phyloP scores from a whole-genome alignment of 2,113 vertebrate species.

The Anoura caudifer region DNA sequence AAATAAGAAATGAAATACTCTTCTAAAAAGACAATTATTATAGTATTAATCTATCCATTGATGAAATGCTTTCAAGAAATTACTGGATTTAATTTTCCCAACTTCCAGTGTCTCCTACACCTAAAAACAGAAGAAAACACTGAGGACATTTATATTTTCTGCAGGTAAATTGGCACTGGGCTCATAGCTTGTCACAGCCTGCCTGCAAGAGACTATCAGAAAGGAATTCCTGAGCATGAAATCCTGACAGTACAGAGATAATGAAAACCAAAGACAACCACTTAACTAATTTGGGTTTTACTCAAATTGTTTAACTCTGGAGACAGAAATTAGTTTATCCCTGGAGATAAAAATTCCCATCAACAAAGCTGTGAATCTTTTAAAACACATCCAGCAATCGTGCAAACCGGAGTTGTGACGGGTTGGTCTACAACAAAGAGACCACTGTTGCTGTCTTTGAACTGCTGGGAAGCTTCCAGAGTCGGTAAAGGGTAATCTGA shows the following conservation, averaged over 20 bases:
- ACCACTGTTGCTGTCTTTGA: constrained; percentile 11
- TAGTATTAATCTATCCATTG: not conserved
- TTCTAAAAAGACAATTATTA: not conserved
- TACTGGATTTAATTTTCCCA: not conserved
- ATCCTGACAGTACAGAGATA: not conserved
- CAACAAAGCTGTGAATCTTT: not conserved
- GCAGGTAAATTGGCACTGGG: not conserved
- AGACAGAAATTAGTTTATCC: not conserved
- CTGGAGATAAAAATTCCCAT: not conserved
- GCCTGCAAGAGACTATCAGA: not conserved
- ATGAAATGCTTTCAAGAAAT: constrained; percentile 21
- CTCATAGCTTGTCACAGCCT: not conserved
- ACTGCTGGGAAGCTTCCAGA: not conserved
- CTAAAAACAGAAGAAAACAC: not conserved
- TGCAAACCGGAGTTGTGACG: not conserved
- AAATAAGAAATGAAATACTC: not conserved
- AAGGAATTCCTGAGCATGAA: constrained; percentile 13
- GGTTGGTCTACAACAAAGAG: not conserved
- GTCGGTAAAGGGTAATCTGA: not conserved
- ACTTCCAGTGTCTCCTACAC: not conserved
- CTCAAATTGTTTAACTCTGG: not conserved
- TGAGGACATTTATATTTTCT: not conserved
- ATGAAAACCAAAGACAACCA: not conserved
- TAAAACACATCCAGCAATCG: not conserved
- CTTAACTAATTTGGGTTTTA: not conserved